Conservation (phyloP, 2,797 vertebrate genomes). For the Setipinna tenuifilis region DNA sequence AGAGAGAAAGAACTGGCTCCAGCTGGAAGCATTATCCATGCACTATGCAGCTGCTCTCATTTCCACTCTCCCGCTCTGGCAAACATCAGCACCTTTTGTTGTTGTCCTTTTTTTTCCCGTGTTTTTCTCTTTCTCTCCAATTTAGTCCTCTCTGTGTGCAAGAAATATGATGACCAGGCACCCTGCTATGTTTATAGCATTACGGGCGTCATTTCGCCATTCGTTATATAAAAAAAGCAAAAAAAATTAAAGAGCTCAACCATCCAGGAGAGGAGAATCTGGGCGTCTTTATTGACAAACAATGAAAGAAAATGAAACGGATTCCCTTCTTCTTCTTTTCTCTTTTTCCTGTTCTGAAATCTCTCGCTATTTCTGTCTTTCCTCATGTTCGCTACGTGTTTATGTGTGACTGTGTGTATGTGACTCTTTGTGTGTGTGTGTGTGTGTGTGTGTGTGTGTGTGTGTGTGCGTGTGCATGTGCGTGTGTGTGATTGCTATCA, state of each 20-base stretch:
- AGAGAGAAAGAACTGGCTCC: slow-evolving; percentile 8
- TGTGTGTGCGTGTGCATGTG: no score
- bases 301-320: slow-evolving; percentile 2
- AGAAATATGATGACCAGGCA: slow-evolving; percentile 22
- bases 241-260: background rate
- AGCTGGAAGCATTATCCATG: slow-evolving; percentile 15
- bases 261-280: background rate
- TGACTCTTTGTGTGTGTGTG: no score
- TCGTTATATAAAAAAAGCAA: no score
- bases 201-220: background rate
- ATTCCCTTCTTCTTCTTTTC: background rate
- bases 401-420: background rate
- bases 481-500: background rate
- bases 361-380: background rate
- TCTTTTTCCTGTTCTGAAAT: background rate
- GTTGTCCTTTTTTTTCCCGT: background rate
- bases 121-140: slow-evolving; percentile 22
- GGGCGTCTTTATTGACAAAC: background rate
- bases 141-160: slow-evolving; percentile 18
- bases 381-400: background rate
- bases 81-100: slow-evolving; percentile 24
- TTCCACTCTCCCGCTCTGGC: slow-evolving; percentile 10
- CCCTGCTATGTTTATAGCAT: slow-evolving; percentile 14
- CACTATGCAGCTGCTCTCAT: slow-evolving; percentile 23
- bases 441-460: no score